Base-by-base conservation (phyloP, 1,140 invertebrate species). In the Philaenus spumarius region DNA sequence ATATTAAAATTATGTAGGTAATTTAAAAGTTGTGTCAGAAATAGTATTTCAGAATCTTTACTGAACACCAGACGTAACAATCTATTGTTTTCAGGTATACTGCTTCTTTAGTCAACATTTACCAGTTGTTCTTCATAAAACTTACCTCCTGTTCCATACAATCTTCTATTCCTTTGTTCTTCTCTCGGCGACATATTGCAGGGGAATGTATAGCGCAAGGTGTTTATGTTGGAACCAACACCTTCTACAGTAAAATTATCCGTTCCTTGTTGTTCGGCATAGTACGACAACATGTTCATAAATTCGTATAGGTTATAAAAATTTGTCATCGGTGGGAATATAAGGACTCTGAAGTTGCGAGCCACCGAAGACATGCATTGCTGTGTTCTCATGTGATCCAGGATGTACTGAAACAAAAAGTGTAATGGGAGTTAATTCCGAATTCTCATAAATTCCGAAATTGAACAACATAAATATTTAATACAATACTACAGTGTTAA, bases 271-370 rank as follows among this genome's bases (percentile, higher is more conserved):
- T 73, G 69, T 65, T 87, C 84, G 1, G 79, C 78, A 61, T 84
- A 89, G 78, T 83, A 90, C 2, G 82, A 85, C 40, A 87, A 68
- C 76, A 90, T 82, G 34, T 85, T 87, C 82, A 90, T 88, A 65
- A 91, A 91, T 70, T 91, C 87, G 65, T 86, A 91, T 2, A 92
- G 74, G 68, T 92, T 92, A 66, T 86, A 86, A 62, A 91, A 90
- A 70, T 90, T 90, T 22, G 79, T 74, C 76, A 86, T 87, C 0
- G 88, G 88, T 15, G 80, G 77, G 56, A 93, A 84, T 11, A 86
- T 77, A 3, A 93, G 69, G 11, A 75, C 78, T 47, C 82, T 77
- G 61, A 92, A 78, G 66, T 85, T 77, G 48, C 69, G 72, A 0
- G 89, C 89, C 39, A 92, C 80, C 62, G 78, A 79, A 34, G 80